Conservation (phyloP, 2,888 invertebrate genomes). For the Chloromyia formosa region DNA sequence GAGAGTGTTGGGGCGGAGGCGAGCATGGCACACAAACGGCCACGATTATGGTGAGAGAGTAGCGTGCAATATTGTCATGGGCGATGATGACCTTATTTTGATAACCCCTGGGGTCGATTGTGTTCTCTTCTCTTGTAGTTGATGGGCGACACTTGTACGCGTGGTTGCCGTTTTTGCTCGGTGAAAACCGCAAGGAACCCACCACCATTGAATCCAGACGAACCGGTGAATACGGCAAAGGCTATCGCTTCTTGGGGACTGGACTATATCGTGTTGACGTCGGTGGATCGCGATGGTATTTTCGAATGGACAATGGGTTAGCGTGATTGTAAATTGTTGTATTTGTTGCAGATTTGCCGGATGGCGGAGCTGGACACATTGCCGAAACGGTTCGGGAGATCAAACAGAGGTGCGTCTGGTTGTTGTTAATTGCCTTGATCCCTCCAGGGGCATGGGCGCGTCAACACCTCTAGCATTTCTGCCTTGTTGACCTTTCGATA, state of each 20-base stretch:
- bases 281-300: conserved; percentile 95
- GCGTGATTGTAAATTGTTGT: conserved; percentile 28
- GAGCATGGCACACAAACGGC: conserved; percentile 96
- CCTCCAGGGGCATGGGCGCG: neutral
- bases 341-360: conserved; percentile 78
- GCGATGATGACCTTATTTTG: conserved; percentile 27
- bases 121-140: conserved; percentile 67
- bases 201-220: conserved; percentile 86
- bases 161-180: conserved; percentile 98
- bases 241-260: conserved; percentile 95
- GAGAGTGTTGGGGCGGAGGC: conserved; percentile 98
- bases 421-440: no score
- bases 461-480: no score
- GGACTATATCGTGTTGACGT: conserved; percentile 96
- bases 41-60: conserved; percentile 88
- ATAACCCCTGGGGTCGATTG: conserved; percentile 33
- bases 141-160: conserved; percentile 98
- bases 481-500: no score
- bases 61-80: neutral
- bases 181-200: conserved; percentile 95
- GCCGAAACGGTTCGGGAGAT: conserved; percentile 90
- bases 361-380: conserved; percentile 94
- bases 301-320: neutral
- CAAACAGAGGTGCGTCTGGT: conserved; percentile 76
- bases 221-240: conserved; percentile 90